These are phyloP conservation scores for Aphaenogaster floridana DNA, from an alignment of 1,140 invertebrate genomes.

Conservation along the genomic window DNA sequence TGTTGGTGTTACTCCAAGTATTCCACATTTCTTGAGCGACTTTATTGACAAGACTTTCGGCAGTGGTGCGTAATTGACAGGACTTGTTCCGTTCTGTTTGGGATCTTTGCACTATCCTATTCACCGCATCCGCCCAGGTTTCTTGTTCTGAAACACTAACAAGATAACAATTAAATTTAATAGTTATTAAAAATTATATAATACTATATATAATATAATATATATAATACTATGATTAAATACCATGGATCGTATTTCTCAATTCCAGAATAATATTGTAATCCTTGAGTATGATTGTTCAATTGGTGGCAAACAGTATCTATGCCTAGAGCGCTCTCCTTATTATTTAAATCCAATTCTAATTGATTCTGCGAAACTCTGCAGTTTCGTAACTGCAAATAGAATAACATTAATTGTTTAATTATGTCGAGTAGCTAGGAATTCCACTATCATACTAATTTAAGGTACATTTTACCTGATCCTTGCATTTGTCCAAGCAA, in stretches of 20 bases:
- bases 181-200: conserved; percentile 13
- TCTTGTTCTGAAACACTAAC: conserved; percentile 91
- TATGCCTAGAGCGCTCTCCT: conserved; percentile 95
- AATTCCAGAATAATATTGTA: conserved; percentile 96
- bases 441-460: not conserved
- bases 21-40: conserved; percentile 96
- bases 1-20: conserved; percentile 95
- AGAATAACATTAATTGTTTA: conserved; percentile 42
- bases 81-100: conserved; percentile 94
- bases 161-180: conserved; percentile 28
- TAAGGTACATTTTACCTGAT: conserved; percentile 85
- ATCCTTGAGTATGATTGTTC: conserved; percentile 94
- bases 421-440: not conserved
- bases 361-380: conserved; percentile 94
- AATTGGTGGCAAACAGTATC: conserved; percentile 95
- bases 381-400: conserved; percentile 88
- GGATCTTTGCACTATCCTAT: conserved; percentile 93
- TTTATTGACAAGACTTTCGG: conserved; percentile 93
- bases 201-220: not conserved
- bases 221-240: conserved; percentile 51
- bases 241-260: conserved; percentile 96
- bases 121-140: conserved; percentile 95
- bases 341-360: conserved; percentile 95
- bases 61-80: conserved; percentile 92
- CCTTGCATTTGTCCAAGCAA: conserved; percentile 88